phyloP scores from a whole-genome alignment of 2,888 invertebrate species.

The Athrips mouffetella region DNA sequence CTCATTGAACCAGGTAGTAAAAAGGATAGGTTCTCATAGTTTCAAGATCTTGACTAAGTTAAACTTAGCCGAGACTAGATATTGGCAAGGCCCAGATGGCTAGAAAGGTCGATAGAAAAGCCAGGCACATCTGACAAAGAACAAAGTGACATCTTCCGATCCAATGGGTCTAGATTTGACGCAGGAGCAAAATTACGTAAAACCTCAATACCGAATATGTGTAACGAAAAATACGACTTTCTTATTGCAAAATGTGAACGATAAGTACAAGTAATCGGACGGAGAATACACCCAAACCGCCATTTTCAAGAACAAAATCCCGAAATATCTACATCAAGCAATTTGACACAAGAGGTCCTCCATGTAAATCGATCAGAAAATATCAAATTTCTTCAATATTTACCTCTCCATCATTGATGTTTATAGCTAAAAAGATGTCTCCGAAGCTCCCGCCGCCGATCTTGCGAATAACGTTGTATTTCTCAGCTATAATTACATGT shows the following conservation, averaged over 20 bases:
- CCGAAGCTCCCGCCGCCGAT: conserved; percentile 99
- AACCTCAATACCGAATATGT: conserved; percentile 1
- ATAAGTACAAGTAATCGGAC: conserved; percentile 13
- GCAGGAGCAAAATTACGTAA: conserved; percentile 22
- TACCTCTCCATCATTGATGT: conserved; percentile 93
- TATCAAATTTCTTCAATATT: conserved; percentile 41
- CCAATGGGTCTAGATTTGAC: conserved; percentile 11
- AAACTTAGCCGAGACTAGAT: too few species aligned
- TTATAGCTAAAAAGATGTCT: conserved; percentile 98
- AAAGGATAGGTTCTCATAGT: too few species aligned
- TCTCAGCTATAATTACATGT: conserved; percentile 84
- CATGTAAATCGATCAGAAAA: conserved; percentile 30
- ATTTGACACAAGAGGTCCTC: conserved; percentile 42
- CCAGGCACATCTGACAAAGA: conserved; percentile 10
- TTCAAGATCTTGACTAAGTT: too few species aligned
- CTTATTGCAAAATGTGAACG: neutral
- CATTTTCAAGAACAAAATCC: conserved; percentile 59
- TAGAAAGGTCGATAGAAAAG: neutral
- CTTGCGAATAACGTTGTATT: conserved; percentile 96
- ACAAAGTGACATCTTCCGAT: conserved; percentile 15
- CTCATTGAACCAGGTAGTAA: too few species aligned
- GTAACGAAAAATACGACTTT: neutral
- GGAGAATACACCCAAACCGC: conserved; percentile 56
- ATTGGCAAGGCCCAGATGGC: too few species aligned
- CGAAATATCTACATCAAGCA: conserved; percentile 49